Base-by-base conservation (phyloP, 2,888 invertebrate species). In the Tuta absoluta region DNA sequence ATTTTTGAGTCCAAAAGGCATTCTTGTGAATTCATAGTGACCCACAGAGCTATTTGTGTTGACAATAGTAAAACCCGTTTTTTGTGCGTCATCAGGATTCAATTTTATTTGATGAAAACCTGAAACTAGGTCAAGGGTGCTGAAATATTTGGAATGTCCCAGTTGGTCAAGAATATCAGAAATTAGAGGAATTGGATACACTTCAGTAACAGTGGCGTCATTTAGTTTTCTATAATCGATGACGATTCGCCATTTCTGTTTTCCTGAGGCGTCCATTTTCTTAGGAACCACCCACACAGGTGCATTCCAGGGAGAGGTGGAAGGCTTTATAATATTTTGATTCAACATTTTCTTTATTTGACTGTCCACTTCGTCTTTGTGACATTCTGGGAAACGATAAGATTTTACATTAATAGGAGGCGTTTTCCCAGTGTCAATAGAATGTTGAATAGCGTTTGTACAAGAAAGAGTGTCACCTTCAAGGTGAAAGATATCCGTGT, bases 211-310 rank as follows among this genome's bases (percentile, higher is more conserved):
- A 11, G 67, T 69, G 21, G 63, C 38, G 14, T 69, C 63, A 53
- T 68, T 68, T 7, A 69, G 38, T 37, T 58, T 61, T 66, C 74
- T 64, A 62, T 75, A 72, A 62, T 79, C 76, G 62, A 75, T 63
- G 41, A 74, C 74, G 19, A 74, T 63, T 65, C 78, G 56, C 74
- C 70, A 72, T 69, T 75, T 72, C 60, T 62, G 57, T 66, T 67
- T 64, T 59, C 71, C 67, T 8, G 64, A 62, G 28, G 62, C 62
- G 21, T 62, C 62, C 28, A 21, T 8, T 37, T 62, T 62, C 33
- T 69, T 69, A 17, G 68, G 68, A 2, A 69, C 68, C 11, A 69
- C 60, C 66, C 67, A 65, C 2, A 69, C 38, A 3, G 68, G 68
- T 2, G 66, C 63, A 11, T 59, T 57, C 69, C 69, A 69, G 12